Evolutionary conservation across 2,888 invertebrate species (phyloP).

Genomic region (Habroteleia sp.): DNA sequence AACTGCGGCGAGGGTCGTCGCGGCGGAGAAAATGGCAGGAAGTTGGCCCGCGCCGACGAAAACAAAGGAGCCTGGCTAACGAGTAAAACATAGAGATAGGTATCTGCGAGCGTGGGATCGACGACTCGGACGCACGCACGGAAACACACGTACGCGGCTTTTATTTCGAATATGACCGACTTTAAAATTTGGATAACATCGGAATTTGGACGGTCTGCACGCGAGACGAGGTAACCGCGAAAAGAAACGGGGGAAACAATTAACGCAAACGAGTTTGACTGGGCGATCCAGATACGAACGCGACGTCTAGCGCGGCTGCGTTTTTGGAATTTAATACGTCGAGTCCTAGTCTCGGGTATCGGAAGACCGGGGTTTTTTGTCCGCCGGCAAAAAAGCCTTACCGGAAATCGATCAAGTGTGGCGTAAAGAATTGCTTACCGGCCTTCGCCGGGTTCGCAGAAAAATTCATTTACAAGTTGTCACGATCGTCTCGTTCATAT

Average conservation of each 20-base stretch:
- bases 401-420: constrained; percentile 60
- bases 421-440: constrained; percentile 53
- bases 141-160: constrained; percentile 19
- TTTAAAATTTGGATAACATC: constrained; percentile 49
- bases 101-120: constrained; percentile 77
- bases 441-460: constrained; percentile 55
- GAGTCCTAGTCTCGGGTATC: constrained; percentile 24
- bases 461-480: constrained; percentile 51
- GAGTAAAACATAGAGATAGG: constrained; percentile 75
- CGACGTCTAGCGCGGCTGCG: constrained; percentile 8
- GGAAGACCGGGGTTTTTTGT: constrained; percentile 40
- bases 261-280: neutral
- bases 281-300: neutral
- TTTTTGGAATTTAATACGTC: constrained; percentile 34
- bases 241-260: constrained; percentile 1
- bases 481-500: constrained; percentile 12
- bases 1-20: constrained; percentile 49
- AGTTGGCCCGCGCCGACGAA: constrained; percentile 75
- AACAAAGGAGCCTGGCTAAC: constrained; percentile 79
- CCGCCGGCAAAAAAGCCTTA: constrained; percentile 24
- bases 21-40: constrained; percentile 78
- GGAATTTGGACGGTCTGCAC: constrained; percentile 12
- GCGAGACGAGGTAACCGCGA: neutral
- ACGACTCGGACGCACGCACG: constrained; percentile 48
- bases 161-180: constrained; percentile 56